Evolutionary conservation across 1,140 invertebrate species (phyloP), one percentile per base, ranked within the genome.

Genomic region (Listronotus bonariensis): DNA sequence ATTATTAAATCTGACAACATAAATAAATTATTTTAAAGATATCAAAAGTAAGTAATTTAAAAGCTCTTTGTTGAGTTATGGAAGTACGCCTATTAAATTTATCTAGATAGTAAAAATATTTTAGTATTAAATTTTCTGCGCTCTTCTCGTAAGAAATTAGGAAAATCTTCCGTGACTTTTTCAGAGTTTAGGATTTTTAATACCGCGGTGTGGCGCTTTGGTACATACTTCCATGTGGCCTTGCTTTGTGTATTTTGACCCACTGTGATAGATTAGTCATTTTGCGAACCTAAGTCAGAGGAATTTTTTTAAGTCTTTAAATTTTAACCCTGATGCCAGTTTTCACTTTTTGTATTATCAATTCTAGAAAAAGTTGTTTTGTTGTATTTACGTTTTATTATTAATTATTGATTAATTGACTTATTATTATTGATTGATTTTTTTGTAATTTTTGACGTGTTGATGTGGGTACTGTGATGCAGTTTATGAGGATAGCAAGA

Each of bases 401-500:
- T 43, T 57, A 61, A 41, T 45, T 34, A 65, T 59, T 49, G 45
- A 32, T 57, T 36, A 40, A 63, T 26, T 51, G 10, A 11, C 26
- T 20, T 51, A 20, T 20, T 51, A 12, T 32, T 26, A 15, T 36
- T 52, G 14, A 26, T 31, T 52, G 26, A 15, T 6, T 18, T n/a
- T n/a, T 49, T 12, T 42, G 11, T 12, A 41, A n/a, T 54, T 61
- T 60, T 69, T 64, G 63, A 70, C 54, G 46, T 69, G 71, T 67
- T 74, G 69, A 68, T 77, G 76, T 77, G 74, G 75, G 74, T 78
- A 78, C 74, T 77, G 76, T 74, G 73, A 74, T 77, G 74, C 74
- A 75, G 75, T 74, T 38, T 34, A 54, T 45, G 12, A 62, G 12
- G 41, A 51, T 40, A 54, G 43, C n/a, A 63, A 54, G 20, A 42